phyloP scores from a whole-genome alignment of 2,888 invertebrate species.

The Trachelus iudaicus region DNA sequence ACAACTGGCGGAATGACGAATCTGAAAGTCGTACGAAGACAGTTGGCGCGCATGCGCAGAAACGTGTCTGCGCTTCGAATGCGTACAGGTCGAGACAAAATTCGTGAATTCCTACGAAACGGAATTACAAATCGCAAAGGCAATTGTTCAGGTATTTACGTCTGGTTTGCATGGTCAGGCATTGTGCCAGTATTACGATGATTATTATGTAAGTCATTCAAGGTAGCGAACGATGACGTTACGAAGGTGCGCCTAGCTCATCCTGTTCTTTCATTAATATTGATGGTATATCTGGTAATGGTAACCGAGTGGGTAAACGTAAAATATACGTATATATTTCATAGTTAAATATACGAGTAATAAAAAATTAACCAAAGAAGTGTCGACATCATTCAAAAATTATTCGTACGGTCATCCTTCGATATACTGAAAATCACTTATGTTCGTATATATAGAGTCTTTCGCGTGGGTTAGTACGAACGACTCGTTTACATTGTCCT shows the following conservation, averaged over 20 bases:
- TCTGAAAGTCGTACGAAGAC: not conserved
- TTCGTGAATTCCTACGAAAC: not conserved
- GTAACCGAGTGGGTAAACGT: not conserved
- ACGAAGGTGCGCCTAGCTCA: conserved; percentile 53
- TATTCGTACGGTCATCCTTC: not conserved
- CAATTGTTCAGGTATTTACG: not conserved
- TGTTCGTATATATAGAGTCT: not conserved
- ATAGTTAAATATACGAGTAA: not conserved
- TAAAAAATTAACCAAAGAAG: not conserved
- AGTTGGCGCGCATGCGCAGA: not conserved
- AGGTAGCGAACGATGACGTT: conserved; percentile 52
- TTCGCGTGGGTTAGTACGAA: not conserved
- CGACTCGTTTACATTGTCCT: not conserved
- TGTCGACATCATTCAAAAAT: not conserved
- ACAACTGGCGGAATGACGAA: not conserved
- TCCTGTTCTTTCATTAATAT: conserved; percentile 53
- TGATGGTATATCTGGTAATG: conserved; percentile 12
- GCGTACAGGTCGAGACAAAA: not conserved
- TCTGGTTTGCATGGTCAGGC: not conserved
- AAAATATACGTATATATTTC: not conserved
- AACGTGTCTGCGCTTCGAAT: not conserved
- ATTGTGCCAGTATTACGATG: conserved; percentile 18
- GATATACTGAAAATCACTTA: not conserved
- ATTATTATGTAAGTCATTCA: conserved; percentile 54
- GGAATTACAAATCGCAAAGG: not conserved